Evolutionary conservation across 2,888 invertebrate genomes (phyloP).

Genomic region (Nemapogon koenigi): DNA sequence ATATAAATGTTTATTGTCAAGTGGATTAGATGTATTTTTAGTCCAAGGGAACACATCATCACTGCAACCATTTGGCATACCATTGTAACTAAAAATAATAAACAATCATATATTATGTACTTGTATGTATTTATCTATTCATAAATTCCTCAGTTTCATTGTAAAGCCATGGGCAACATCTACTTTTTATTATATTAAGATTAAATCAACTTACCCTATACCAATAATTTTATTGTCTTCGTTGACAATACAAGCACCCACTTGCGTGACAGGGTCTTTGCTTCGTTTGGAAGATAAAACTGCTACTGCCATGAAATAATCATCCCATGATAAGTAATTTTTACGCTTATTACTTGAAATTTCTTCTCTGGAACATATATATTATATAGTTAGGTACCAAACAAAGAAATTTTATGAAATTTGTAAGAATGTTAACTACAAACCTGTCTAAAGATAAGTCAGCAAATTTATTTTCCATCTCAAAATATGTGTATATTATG

Average conservation of each 20-base stretch:
- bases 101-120: background rate
- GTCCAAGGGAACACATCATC: constrained; percentile 93
- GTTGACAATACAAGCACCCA: constrained; percentile 95
- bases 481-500: too few relatives aligned
- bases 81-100: constrained; percentile 76
- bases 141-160: background rate
- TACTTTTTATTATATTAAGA: too few relatives aligned
- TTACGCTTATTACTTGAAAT: constrained; percentile 46
- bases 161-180: too few relatives aligned
- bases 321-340: constrained; percentile 84
- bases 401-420: background rate
- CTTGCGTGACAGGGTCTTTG: constrained; percentile 93
- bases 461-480: background rate
- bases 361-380: background rate
- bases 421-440: background rate
- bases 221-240: constrained; percentile 87
- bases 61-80: constrained; percentile 89
- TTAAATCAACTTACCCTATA: constrained; percentile 66
- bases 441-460: background rate
- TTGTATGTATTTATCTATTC: background rate
- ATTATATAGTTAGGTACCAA: background rate
- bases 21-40: constrained; percentile 63
- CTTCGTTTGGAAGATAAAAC: constrained; percentile 90
- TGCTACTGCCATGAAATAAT: constrained; percentile 96
- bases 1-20: constrained; percentile 85